phyloP scores from a whole-genome alignment of 2,797 vertebrate genomes.

The Novumbra hubbsi region DNA sequence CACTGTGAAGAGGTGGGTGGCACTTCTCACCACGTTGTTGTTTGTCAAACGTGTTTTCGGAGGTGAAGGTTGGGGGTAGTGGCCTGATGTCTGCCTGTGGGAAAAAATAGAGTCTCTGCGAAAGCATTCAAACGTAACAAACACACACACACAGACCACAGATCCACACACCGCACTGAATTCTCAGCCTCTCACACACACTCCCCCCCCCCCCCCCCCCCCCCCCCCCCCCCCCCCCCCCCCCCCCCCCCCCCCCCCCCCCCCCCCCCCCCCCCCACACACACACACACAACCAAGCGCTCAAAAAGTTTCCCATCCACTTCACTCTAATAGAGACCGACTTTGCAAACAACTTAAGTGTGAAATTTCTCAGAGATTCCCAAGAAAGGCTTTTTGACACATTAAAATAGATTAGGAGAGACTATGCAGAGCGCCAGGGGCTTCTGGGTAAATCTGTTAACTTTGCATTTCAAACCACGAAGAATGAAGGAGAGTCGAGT shows the following conservation, averaged over 20 bases:
- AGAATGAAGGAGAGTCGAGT: background rate
- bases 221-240: background rate
- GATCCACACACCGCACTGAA: constrained; percentile 12
- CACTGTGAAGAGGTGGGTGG: too few species aligned
- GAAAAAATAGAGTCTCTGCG: constrained; percentile 7
- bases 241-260: background rate
- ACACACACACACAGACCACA: constrained; percentile 4
- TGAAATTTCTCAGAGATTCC: constrained; percentile 77
- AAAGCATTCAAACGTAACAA: constrained; percentile 2
- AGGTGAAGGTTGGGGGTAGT: background rate
- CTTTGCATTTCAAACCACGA: constrained; percentile 75
- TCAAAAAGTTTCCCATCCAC: constrained; percentile 52
- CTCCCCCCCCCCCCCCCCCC: background rate
- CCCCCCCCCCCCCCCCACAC: background rate
- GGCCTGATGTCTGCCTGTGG: background rate
- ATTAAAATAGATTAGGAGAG: constrained; percentile 79
- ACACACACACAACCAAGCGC: constrained; percentile 7
- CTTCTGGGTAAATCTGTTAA: constrained; percentile 73
- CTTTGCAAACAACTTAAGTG: constrained; percentile 75
- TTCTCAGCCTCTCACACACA: background rate
- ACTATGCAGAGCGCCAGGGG: constrained; percentile 71
- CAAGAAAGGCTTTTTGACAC: constrained; percentile 77
- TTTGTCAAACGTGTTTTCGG: background rate
- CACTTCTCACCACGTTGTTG: background rate
- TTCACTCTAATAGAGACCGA: constrained; percentile 63